These are phyloP conservation scores for Gymnoscopelus microlampas DNA, from an alignment of 2,797 vertebrate genomes.

Conservation along the genomic window DNA sequence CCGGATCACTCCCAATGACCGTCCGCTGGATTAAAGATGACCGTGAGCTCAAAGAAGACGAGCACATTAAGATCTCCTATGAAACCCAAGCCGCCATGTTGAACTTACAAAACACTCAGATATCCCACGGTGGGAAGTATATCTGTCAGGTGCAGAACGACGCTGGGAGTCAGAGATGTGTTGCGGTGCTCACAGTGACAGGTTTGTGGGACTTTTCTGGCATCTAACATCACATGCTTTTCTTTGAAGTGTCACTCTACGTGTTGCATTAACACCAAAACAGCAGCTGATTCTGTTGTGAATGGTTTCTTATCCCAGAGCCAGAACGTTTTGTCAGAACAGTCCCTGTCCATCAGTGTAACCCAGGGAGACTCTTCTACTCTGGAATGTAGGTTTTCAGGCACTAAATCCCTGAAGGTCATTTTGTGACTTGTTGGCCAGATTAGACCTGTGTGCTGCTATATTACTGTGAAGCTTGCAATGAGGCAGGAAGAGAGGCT, in stretches of 20 bases:
- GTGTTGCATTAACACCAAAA: constrained; percentile 17
- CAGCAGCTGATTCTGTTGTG: constrained; percentile 2
- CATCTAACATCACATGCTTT: constrained; percentile 24
- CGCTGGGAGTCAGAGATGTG: constrained; percentile 91
- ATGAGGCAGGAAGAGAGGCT: constrained; percentile 89
- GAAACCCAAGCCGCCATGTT: constrained; percentile 87
- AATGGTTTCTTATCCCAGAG: constrained; percentile 77
- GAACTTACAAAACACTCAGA: constrained; percentile 88
- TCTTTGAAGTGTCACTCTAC: constrained; percentile 35
- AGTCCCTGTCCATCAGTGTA: constrained; percentile 66
- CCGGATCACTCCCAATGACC: constrained; percentile 91
- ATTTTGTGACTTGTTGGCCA: constrained; percentile 84
- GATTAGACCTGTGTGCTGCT: constrained; percentile 83
- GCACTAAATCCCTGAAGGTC: no score
- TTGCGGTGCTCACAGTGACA: constrained; percentile 89
- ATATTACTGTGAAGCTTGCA: constrained; percentile 90
- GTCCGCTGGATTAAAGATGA: constrained; percentile 93
- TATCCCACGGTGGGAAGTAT: constrained; percentile 92
- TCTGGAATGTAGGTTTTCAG: constrained; percentile 82
- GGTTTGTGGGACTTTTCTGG: constrained; percentile 82
- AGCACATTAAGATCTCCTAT: constrained; percentile 89
- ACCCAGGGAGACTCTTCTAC: constrained; percentile 88
- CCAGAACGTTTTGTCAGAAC: constrained; percentile 87
- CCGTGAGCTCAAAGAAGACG: constrained; percentile 88
- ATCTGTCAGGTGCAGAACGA: constrained; percentile 93